phyloP scores from a whole-genome alignment of 2,797 vertebrate species.

The Falco biarmicus region DNA sequence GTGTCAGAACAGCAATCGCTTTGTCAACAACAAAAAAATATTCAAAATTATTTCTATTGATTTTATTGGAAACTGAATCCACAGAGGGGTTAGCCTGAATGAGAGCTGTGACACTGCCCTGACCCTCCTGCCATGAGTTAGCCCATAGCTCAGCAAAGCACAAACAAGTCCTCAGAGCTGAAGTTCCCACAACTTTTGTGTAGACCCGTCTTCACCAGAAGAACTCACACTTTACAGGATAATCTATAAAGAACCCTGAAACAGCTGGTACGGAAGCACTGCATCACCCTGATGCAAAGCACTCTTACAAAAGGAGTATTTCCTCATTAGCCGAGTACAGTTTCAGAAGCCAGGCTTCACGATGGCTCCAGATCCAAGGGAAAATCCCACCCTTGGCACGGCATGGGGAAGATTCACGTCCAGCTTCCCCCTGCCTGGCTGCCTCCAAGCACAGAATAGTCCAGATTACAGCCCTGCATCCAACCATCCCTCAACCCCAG shows the following conservation, averaged over 20 bases:
- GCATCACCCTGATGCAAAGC: fast-evolving
- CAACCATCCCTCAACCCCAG: neutral
- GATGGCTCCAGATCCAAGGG: neutral
- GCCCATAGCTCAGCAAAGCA: neutral
- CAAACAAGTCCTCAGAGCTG: neutral
- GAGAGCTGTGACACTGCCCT: neutral
- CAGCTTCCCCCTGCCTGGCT: neutral
- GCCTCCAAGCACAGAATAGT: neutral
- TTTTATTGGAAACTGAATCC: neutral
- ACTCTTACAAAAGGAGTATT: neutral
- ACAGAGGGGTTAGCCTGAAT: neutral
- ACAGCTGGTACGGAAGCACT: neutral
- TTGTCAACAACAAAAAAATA: neutral
- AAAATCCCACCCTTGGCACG: neutral
- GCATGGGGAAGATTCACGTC: neutral
- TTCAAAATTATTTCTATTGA: neutral
- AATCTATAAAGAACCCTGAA: neutral
- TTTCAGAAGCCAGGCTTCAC: neutral
- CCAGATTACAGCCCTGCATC: neutral
- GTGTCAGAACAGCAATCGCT: fast-evolving
- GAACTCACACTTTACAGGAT: neutral
- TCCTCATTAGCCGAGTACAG: neutral
- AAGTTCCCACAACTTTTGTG: neutral
- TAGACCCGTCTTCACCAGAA: neutral
- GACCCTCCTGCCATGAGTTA: fast-evolving